Evolutionary conservation across 2,113 vertebrate genomes (phyloP).

Genomic region (Neodontobutis hainanensis): DNA sequence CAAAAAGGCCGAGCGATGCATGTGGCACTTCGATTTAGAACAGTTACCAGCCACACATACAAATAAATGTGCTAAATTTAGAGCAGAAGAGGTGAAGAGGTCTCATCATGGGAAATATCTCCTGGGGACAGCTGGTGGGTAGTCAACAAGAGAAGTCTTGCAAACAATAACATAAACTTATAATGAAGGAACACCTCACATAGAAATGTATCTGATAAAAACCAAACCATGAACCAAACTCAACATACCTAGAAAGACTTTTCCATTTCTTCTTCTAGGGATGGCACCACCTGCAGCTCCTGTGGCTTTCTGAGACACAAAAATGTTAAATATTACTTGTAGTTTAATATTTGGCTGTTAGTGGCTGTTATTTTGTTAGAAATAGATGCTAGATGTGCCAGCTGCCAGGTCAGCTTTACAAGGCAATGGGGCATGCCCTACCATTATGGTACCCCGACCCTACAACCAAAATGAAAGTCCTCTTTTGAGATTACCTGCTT

Average conservation of each 20-base stretch:
- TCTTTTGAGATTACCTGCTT: constrained; percentile 17
- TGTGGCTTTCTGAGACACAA: constrained; percentile 87
- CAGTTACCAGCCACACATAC: constrained; percentile 82
- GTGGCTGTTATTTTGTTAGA: constrained; percentile 49
- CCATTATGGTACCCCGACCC: not conserved
- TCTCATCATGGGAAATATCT: constrained; percentile 64
- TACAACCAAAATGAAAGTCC: constrained; percentile 37
- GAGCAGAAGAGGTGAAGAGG: constrained; percentile 34
- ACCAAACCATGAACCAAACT: no score
- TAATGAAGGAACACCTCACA: not conserved
- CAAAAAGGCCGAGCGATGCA: constrained; percentile 55
- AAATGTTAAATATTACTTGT: not conserved
- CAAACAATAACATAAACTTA: constrained; percentile 47
- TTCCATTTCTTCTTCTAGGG: constrained; percentile 90
- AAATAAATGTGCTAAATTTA: constrained; percentile 81
- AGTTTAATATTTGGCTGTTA: not conserved
- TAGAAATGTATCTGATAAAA: not conserved
- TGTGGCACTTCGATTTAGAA: constrained; percentile 84
- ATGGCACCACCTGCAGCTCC: constrained; percentile 92
- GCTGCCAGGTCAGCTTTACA: constrained; percentile 57
- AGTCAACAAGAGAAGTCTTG: constrained; percentile 6
- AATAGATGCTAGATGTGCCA: constrained; percentile 45
- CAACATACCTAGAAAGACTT: constrained; percentile 91
- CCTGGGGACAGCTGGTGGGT: constrained; percentile 61
- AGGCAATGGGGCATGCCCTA: constrained; percentile 42